Conservation (phyloP, 2,797 vertebrate species). For the Peromyscus attwateri region DNA sequence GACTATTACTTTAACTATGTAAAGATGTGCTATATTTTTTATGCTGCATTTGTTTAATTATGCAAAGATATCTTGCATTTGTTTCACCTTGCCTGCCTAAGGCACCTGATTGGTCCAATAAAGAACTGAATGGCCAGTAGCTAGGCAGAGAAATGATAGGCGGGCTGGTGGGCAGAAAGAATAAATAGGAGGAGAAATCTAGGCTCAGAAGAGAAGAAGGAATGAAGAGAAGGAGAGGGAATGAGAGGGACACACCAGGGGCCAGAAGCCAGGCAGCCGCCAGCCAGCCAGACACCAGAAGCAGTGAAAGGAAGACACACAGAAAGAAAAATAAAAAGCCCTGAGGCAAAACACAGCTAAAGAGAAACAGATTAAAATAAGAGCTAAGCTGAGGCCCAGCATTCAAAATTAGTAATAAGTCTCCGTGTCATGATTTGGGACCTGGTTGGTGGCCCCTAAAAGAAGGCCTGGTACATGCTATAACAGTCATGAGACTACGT, state of each 20-base stretch:
- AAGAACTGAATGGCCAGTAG: not conserved
- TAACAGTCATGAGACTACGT: fast-evolving
- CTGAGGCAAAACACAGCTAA: not conserved
- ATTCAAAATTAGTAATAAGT: not conserved
- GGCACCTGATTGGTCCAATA: not conserved
- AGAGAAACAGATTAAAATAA: not conserved
- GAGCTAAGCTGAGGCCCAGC: not conserved
- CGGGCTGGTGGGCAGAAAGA: not conserved
- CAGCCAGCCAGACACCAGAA: not conserved
- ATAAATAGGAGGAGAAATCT: not conserved
- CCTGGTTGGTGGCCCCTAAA: not conserved
- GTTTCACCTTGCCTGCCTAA: not conserved
- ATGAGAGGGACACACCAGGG: not conserved
- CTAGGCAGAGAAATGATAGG: not conserved
- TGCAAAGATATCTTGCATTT: not conserved
- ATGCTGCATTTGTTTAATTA: too few species aligned
- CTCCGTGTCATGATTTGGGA: not conserved
- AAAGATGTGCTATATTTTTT: not conserved
- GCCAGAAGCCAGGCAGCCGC: not conserved
- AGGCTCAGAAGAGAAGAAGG: not conserved
- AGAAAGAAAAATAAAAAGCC: not conserved
- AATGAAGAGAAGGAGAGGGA: not conserved
- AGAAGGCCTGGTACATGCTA: not conserved
- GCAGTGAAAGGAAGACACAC: not conserved
- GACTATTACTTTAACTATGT: not conserved